Base-by-base conservation (phyloP, 2,888 invertebrate species). In the Parnassius smintheus region DNA sequence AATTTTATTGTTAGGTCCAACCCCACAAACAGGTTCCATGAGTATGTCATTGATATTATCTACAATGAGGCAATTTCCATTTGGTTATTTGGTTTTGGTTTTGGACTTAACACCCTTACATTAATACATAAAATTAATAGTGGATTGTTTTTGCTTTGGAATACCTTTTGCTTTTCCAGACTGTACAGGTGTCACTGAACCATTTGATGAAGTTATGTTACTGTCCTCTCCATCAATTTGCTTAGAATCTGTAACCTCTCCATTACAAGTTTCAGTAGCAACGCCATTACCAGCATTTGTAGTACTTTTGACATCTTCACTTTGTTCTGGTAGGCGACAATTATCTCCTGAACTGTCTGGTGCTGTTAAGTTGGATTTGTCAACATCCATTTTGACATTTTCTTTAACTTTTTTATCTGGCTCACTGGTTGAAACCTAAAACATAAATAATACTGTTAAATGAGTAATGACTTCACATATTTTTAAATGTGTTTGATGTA, bases 161-260 rank as follows among this genome's bases (percentile, higher is more conserved):
- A 35, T 13, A 49, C 49, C 49, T 49, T 49, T 49, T 9, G 13
- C 49, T 84, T 87, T 86, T 52, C 87, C 90, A 42, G 71, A 68
- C 61, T 89, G 87, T 0, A 68, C 67, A 10, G 83, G 82, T 50
- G 84, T 85, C n/a, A 85, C 77, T 56, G 92, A 91, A 2, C 93
- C 93, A 80, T 93, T 93, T 0, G 92, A 91, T 1, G 91, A 92
- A 13, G 88, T 86, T 54, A 91, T 91, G 65, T 92, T 91, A 66
- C 79, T 85, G 50, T 88, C 89, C 70, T 85, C 90, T 9, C 81
- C 81, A 59, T 78, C 88, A 65, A 72, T 74, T 68, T 85, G 83
- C 67, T 89, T 90, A 0, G 92, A 91, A 56, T 86, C 89, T 9
- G 88, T 83, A 49, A 92, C 91, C 62, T 92, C 92, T 56, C 91